Conservation (phyloP, 92 coral and sea anemone species). For the Virgularia gustaviana region DNA sequence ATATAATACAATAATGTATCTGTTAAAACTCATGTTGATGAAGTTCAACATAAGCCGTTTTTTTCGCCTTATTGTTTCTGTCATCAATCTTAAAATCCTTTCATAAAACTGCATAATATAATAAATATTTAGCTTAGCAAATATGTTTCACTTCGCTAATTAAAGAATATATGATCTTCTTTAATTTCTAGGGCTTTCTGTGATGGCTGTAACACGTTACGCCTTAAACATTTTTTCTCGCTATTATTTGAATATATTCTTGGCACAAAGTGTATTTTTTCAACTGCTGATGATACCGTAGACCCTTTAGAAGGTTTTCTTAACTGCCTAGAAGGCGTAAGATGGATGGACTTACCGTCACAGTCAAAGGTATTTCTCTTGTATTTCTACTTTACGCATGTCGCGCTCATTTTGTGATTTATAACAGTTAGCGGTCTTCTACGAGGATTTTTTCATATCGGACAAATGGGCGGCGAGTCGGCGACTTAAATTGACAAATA, state of each 20-base stretch:
- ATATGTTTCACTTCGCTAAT: too few relatives aligned
- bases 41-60: too few relatives aligned
- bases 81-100: not conserved
- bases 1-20: too few relatives aligned
- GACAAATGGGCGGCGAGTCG: too few relatives aligned
- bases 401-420: too few relatives aligned
- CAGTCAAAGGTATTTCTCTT: constrained; percentile 59
- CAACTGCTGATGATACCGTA: constrained; percentile 6
- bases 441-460: too few relatives aligned
- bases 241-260: constrained; percentile 74
- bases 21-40: too few relatives aligned
- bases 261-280: constrained; percentile 39
- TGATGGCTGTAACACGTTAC: constrained; percentile 73
- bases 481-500: too few relatives aligned
- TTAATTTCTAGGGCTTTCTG: constrained; percentile 88
- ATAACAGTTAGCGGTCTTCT: too few relatives aligned
- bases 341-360: constrained; percentile 84
- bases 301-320: constrained; percentile 40
- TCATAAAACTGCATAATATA: too few relatives aligned
- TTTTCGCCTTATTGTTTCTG: not conserved
- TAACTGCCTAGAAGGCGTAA: constrained; percentile 76
- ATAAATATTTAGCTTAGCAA: too few relatives aligned
- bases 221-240: constrained; percentile 85
- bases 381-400: too few relatives aligned
- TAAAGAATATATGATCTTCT: not conserved